phyloP scores from a whole-genome alignment of 1,140 invertebrate species.

The Protaetia brevitarsis region DNA sequence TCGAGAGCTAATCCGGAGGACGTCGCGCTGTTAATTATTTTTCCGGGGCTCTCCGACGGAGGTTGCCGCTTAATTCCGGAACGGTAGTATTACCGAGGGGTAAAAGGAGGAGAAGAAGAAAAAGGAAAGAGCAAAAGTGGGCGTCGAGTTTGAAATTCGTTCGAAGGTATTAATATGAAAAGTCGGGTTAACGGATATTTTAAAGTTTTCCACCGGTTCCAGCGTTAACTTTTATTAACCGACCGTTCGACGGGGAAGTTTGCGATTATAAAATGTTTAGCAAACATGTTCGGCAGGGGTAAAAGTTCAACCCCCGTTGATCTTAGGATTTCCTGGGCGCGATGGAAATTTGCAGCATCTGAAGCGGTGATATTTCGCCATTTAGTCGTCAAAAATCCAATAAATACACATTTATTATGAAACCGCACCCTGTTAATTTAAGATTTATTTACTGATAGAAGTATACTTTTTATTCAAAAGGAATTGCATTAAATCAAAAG shows the following conservation, averaged over 20 bases:
- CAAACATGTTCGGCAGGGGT: neutral
- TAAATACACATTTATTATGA: too few relatives aligned
- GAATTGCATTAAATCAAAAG: too few relatives aligned
- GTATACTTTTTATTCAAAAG: too few relatives aligned
- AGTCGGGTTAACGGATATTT: neutral
- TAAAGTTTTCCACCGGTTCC: neutral
- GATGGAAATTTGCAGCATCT: too few relatives aligned
- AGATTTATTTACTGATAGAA: too few relatives aligned
- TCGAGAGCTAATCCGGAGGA: neutral
- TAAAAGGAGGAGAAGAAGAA: neutral
- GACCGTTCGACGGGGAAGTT: neutral
- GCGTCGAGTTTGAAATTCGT: neutral
- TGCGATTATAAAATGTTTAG: neutral
- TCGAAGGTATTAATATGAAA: neutral
- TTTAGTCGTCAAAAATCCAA: too few relatives aligned
- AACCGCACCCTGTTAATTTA: too few relatives aligned
- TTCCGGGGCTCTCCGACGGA: neutral
- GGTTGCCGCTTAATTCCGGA: neutral
- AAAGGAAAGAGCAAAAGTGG: neutral
- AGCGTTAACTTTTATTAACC: neutral
- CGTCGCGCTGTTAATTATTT: slow-evolving; percentile 14
- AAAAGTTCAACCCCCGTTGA: too few relatives aligned
- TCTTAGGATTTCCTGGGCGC: too few relatives aligned
- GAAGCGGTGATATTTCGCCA: too few relatives aligned
- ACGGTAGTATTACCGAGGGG: neutral